These are phyloP conservation scores for Phasianus colchicus DNA, from an alignment of 2,113 vertebrate genomes.

Conservation along the genomic window DNA sequence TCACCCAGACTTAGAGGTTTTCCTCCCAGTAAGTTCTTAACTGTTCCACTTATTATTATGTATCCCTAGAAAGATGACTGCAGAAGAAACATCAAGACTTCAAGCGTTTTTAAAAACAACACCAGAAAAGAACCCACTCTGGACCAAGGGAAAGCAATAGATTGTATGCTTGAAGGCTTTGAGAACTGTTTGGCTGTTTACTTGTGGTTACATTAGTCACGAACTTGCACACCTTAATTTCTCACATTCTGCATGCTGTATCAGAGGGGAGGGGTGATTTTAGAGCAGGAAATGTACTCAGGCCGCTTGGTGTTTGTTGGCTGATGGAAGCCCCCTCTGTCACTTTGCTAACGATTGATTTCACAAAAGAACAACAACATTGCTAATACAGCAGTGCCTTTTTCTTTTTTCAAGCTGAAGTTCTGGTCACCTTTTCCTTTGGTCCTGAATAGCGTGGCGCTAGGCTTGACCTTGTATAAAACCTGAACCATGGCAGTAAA, in stretches of 20 bases:
- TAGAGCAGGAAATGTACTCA: rapidly evolving
- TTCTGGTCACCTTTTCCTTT: not conserved
- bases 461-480: not conserved
- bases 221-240: not conserved
- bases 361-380: not conserved
- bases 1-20: not conserved
- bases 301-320: not conserved
- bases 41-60: not conserved
- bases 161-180: not conserved
- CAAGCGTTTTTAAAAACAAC: not conserved
- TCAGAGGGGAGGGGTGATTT: rapidly evolving
- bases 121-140: no score
- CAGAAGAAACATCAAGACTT: not conserved
- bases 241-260: not conserved
- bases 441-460: not conserved
- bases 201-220: not conserved
- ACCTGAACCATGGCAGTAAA: not conserved
- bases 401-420: not conserved
- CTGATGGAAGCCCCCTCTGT: not conserved
- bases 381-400: not conserved
- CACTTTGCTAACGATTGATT: not conserved
- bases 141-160: not conserved
- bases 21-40: not conserved
- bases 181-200: not conserved
- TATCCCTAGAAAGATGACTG: not conserved